Percentiles rank a stretch among this genome's conserved stretches.
Evolutionary conservation across 64 coral and sea anemone genomes (phyloP).

Genomic region (Pocillopora verrucosa): DNA sequence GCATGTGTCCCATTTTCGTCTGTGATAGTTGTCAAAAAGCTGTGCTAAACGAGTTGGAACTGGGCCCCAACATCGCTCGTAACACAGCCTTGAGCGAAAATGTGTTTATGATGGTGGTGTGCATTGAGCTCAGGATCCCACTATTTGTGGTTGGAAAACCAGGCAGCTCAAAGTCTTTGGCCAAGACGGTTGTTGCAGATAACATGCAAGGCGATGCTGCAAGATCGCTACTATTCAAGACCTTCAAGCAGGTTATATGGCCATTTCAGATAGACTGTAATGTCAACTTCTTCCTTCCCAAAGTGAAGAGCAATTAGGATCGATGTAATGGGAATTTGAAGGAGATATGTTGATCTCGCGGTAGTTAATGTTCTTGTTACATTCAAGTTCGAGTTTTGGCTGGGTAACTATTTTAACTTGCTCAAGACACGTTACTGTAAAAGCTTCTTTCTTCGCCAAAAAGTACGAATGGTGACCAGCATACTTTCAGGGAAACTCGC

Average conservation of each 20-base stretch:
- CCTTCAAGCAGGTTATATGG: slow-evolving; percentile 68
- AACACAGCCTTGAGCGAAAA: slow-evolving; percentile 88
- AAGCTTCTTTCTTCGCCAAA: too few relatives aligned
- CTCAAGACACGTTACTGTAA: too few relatives aligned
- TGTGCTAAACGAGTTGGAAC: slow-evolving; percentile 74
- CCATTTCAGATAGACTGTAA: neutral
- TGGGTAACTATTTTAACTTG: too few relatives aligned
- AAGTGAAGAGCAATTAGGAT: too few relatives aligned
- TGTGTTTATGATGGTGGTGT: slow-evolving; percentile 86
- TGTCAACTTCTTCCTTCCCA: too few relatives aligned
- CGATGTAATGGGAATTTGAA: too few relatives aligned
- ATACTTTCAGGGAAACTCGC: too few relatives aligned
- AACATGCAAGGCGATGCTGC: slow-evolving; percentile 87
- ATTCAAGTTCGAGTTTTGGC: too few relatives aligned
- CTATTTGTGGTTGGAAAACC: slow-evolving; percentile 81
- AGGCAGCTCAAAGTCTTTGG: slow-evolving; percentile 81
- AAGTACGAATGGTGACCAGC: too few relatives aligned
- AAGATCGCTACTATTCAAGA: slow-evolving; percentile 62
- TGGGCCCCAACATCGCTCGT: slow-evolving; percentile 86
- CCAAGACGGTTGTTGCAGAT: slow-evolving; percentile 82
- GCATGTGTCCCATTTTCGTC: slow-evolving; percentile 24
- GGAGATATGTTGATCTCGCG: too few relatives aligned
- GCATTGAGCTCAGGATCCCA: slow-evolving; percentile 75
- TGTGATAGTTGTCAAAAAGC: slow-evolving; percentile 70
- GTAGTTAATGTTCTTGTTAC: too few relatives aligned